phyloP scores from a whole-genome alignment of 2,113 vertebrate species.

The Turdus rufiventris region DNA sequence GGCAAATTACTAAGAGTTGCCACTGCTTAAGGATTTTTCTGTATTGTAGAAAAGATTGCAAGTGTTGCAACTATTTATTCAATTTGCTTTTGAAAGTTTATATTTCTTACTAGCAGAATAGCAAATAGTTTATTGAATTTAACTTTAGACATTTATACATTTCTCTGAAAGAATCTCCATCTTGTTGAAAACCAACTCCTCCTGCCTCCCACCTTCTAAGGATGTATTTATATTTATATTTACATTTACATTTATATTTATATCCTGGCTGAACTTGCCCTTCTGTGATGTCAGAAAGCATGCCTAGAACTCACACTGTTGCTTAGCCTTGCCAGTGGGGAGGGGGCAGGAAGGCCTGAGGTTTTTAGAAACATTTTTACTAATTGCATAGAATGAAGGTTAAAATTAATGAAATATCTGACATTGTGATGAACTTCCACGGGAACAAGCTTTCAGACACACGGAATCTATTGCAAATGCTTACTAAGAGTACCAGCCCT shows the following conservation, averaged over 20 bases:
- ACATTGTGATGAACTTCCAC: background rate
- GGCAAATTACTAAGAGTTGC: background rate
- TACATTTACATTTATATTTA: background rate
- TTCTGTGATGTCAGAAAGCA: background rate
- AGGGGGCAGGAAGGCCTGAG: background rate
- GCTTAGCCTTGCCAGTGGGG: background rate
- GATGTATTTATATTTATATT: background rate
- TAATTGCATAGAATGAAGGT: background rate
- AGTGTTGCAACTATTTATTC: background rate
- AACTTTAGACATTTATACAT: background rate
- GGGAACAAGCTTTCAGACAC: background rate
- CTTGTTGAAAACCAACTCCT: background rate
- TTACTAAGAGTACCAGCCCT: background rate
- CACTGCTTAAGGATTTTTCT: background rate
- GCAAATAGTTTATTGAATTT: background rate
- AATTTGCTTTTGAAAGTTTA: background rate
- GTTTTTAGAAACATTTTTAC: background rate
- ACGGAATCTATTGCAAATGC: background rate
- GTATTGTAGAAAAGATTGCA: background rate
- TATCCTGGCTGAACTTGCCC: background rate
- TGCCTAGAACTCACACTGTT: background rate
- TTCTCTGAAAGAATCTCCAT: background rate
- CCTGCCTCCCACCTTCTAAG: background rate
- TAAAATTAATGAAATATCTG: background rate
- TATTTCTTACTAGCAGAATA: background rate